Base-by-base conservation (phyloP, 2,113 vertebrate genomes). In the Heterotilapia buettikoferi region DNA sequence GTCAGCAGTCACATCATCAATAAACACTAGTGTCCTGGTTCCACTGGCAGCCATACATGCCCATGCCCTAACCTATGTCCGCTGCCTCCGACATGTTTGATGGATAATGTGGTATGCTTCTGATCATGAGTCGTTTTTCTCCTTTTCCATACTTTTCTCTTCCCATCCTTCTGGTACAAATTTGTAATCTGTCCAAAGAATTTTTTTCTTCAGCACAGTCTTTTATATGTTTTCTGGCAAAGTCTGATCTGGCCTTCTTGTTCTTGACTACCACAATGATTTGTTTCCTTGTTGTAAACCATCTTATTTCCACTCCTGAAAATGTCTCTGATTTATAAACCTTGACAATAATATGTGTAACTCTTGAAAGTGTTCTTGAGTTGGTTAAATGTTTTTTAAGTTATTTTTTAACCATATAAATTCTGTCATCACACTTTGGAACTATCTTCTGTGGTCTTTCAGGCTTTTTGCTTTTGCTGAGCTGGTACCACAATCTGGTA, bases 121-220 rank as follows among this genome's bases (percentile, higher is more conserved):
- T 21, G 63, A 71, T 71, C 36, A 43, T 16, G n/a, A 71, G 38
- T 43, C 3, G 12, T 71, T 71, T 6, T 24, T 71, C 0, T 43
- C 38, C 66, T 43, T 71, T 40, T 24, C 66, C 38, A 71, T 71
- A 71, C n/a, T 43, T 71, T 40, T 43, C 66, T 71, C 0, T 1
- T 24, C 7, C 36, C 66, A 43, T 43, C n/a, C 21, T 71, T 24
- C 66, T 71, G 66, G n/a, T 43, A 24, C 38, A 71, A 71, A 43
- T 71, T 4, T 71, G 2, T 40, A 68, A 24, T 40, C 11, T 14
- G 63, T 21, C 36, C 63, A 68, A 68, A 40, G 2, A 40, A 1
- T 0, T 9, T 13, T 9, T 63, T 68, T 36, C 7, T 1, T 0
- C 2, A 1, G 63, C 36, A 13, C 7, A 3, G 3, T 68, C 33